phyloP scores from a whole-genome alignment of 64 coral and sea anemone species.

The Dendronephthya gigantea region DNA sequence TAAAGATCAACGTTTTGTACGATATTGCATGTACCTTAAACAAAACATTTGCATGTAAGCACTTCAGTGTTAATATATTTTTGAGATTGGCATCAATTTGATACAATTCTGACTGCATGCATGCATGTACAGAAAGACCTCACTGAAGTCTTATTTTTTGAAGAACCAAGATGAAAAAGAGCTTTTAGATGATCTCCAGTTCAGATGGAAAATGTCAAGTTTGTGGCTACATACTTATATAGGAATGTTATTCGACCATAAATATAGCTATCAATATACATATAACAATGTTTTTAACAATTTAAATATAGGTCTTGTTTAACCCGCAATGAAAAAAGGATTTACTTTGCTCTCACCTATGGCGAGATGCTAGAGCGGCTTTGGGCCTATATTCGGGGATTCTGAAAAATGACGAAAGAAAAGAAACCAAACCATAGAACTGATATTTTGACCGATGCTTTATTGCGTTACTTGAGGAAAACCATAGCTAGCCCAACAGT shows the following conservation, averaged over 20 bases:
- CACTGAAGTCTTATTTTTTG: background rate
- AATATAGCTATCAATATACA: background rate
- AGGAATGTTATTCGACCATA: background rate
- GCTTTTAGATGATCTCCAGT: constrained; percentile 20
- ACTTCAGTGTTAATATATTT: background rate
- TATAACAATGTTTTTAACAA: background rate
- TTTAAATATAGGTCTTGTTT: background rate
- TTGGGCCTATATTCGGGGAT: background rate
- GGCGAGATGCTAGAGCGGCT: constrained; percentile 22
- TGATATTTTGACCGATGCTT: constrained; percentile 25
- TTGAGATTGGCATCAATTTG: background rate
- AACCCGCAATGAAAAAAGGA: background rate
- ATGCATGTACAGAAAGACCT: background rate
- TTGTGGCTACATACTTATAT: background rate
- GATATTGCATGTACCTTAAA: constrained; percentile 23
- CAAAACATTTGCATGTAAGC: constrained; percentile 22
- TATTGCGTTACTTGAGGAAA: background rate
- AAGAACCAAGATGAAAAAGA: constrained; percentile 19
- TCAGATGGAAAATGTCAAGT: constrained; percentile 30
- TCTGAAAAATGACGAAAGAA: constrained; percentile 24
- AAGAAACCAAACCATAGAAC: constrained; percentile 25
- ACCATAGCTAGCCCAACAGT: no score
- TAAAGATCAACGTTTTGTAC: background rate
- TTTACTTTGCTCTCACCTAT: constrained; percentile 20
- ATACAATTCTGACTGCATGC: background rate